A percentile compares a stretch with the other conserved stretches of the same genome.
phyloP scores from a whole-genome alignment of 1,140 invertebrate genomes.

The Harpegnathos saltator region DNA sequence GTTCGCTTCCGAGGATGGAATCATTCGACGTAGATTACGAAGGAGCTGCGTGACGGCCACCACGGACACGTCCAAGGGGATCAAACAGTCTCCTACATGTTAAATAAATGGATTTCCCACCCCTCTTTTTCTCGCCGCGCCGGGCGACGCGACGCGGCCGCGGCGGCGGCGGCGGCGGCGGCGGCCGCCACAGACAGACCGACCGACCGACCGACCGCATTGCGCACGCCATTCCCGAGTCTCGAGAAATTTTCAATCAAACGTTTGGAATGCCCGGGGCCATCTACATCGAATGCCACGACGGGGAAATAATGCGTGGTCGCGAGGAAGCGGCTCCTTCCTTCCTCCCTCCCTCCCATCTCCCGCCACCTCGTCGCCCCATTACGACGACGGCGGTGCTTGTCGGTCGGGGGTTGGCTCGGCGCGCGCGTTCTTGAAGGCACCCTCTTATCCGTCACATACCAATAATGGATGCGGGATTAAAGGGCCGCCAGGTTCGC shows the following conservation, averaged over 20 bases:
- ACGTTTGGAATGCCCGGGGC: constrained; percentile 82
- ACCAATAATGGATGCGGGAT: constrained; percentile 76
- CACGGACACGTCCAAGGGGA: constrained; percentile 16
- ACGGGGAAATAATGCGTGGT: constrained; percentile 82
- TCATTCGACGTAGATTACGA: constrained; percentile 43
- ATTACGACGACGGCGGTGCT: constrained; percentile 16
- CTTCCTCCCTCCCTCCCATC: constrained; percentile 16
- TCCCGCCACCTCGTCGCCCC: neutral
- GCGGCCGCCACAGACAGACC: too few species aligned
- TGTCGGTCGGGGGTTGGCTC: constrained; percentile 37
- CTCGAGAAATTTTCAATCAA: constrained; percentile 86
- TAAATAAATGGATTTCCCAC: constrained; percentile 67
- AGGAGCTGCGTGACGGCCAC: constrained; percentile 25
- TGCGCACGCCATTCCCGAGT: constrained; percentile 78
- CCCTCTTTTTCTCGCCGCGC: constrained; percentile 46
- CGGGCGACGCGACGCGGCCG: constrained; percentile 5
- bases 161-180: too few species aligned
- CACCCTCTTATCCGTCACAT: constrained; percentile 73
- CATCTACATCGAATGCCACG: constrained; percentile 82
- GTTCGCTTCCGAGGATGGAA: constrained; percentile 35
- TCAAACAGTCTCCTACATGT: constrained; percentile 55
- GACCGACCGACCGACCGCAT: constrained; percentile 41
- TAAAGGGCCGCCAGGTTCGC: constrained; percentile 71
- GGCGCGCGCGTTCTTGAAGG: constrained; percentile 62
- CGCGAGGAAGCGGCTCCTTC: constrained; percentile 53